A percentile compares a stretch with the other conserved stretches of the same genome.
phyloP scores from a whole-genome alignment of 1,140 invertebrate genomes.

The Stenopsyche tienmushanensis region DNA sequence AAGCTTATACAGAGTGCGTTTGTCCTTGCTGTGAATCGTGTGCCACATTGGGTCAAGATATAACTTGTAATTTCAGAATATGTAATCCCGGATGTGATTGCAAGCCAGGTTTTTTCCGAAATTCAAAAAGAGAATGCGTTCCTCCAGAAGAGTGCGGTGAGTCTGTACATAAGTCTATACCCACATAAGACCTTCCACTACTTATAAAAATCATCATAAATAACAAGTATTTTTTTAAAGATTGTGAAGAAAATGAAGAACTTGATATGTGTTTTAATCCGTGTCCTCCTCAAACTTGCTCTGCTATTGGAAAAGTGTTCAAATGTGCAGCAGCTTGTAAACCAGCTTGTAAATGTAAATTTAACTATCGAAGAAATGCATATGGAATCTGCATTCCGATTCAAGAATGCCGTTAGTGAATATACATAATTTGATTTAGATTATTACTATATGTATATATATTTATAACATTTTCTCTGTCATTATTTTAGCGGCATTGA shows the following conservation, averaged over 20 bases:
- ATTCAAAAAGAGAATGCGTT: constrained; percentile 26
- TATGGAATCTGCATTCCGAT: constrained; percentile 30
- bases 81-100: constrained; percentile 37
- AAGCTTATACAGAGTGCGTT: constrained; percentile 24
- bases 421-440: constrained; percentile 4
- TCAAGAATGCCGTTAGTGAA: constrained; percentile 34
- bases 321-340: constrained; percentile 31
- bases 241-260: constrained; percentile 32
- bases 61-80: constrained; percentile 29
- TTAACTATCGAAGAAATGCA: constrained; percentile 27
- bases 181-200: not conserved
- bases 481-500: constrained; percentile 22
- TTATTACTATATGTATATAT: too few species aligned
- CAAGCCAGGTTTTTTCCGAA: constrained; percentile 34
- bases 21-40: constrained; percentile 31
- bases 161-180: not conserved
- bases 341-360: constrained; percentile 35
- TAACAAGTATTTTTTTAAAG: too few species aligned
- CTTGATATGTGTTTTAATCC: constrained; percentile 24
- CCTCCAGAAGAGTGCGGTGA: constrained; percentile 31
- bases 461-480: too few species aligned
- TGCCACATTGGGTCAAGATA: constrained; percentile 12
- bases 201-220: not conserved
- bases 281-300: constrained; percentile 31
- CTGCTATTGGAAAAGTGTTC: constrained; percentile 27